Conservation (phyloP, 2,113 vertebrate genomes). For the Gymnobelideus leadbeateri region DNA sequence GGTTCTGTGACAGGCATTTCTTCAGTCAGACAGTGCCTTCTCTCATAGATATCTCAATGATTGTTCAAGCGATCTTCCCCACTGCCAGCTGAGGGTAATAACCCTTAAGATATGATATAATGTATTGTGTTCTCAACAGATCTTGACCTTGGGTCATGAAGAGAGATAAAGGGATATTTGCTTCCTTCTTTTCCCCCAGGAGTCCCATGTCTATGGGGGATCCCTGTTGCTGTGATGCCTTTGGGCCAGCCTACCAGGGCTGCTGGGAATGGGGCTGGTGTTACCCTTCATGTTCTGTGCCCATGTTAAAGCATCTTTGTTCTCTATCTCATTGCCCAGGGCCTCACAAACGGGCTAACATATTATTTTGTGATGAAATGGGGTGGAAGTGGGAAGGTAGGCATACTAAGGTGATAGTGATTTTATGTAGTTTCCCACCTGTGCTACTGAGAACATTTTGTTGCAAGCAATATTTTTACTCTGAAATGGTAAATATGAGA, state of each 20-base stretch:
- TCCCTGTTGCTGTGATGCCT: background rate
- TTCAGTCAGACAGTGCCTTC: background rate
- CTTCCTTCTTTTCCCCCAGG: too few relatives aligned
- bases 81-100: background rate
- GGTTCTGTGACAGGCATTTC: background rate
- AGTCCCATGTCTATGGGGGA: too few relatives aligned
- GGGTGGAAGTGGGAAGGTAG: too few relatives aligned
- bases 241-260: too few relatives aligned
- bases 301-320: too few relatives aligned
- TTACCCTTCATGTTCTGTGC: too few relatives aligned
- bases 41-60: background rate
- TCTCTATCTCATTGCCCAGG: too few relatives aligned
- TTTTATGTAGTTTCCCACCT: background rate
- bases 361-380: background rate
- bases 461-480: background rate
- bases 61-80: background rate
- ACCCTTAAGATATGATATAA: background rate
- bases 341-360: background rate
- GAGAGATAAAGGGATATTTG: background rate
- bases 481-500: background rate
- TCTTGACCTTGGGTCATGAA: background rate
- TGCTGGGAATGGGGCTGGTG: too few relatives aligned
- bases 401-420: background rate
- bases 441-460: background rate
- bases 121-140: background rate